Evolutionary conservation across 1,140 invertebrate genomes (phyloP).

Genomic region (Argopecten irradians): DNA sequence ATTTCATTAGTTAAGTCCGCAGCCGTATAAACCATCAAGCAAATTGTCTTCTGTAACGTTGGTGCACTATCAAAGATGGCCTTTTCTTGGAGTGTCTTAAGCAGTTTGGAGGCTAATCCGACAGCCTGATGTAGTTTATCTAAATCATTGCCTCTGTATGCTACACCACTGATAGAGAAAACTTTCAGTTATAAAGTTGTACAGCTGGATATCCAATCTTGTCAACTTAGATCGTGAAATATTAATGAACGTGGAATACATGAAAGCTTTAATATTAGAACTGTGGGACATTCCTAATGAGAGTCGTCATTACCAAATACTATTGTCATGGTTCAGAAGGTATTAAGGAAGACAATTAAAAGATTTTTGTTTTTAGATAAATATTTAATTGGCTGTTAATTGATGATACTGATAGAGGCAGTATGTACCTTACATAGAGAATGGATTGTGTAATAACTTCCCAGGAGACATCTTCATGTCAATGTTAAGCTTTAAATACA

Average conservation of each 20-base stretch:
- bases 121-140: neutral
- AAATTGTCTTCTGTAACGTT: neutral
- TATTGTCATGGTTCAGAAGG: neutral
- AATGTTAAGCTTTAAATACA: neutral
- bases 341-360: neutral
- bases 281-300: neutral
- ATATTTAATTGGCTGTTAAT: neutral
- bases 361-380: neutral
- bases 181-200: neutral
- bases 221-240: neutral
- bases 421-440: too few species aligned
- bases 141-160: neutral
- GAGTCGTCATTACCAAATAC: neutral
- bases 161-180: neutral
- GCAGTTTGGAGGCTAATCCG: neutral
- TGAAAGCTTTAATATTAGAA: neutral
- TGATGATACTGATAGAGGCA: neutral
- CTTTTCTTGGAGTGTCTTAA: neutral
- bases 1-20: neutral
- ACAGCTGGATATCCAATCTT: neutral
- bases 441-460: too few species aligned
- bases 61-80: neutral
- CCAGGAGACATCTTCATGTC: too few species aligned
- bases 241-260: neutral
- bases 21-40: neutral